Base-by-base conservation (phyloP, 2,113 vertebrate genomes). In the Centrocercus urophasianus region DNA sequence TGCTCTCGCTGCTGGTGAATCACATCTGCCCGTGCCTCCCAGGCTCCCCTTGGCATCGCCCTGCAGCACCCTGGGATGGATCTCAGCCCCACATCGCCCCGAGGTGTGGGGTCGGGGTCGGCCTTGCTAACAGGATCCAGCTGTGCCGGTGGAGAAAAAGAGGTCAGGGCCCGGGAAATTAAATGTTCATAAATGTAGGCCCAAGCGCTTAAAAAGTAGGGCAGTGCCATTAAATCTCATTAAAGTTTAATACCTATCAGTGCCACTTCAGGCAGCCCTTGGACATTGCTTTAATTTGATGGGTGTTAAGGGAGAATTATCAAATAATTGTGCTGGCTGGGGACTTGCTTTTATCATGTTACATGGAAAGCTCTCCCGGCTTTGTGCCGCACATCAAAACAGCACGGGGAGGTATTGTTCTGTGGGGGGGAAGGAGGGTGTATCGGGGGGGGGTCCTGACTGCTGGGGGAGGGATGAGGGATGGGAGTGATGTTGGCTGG, bases 161-260 rank as follows among this genome's bases (percentile, higher is more conserved):
- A 96, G 97, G 97, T 97, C 97, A 95, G 93, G 97, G 96, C 97
- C 97, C 4, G 73, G 95, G 97, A 98, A 98, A 98, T 98, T 96
- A 98, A 98, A 97, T 86, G 97, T 98, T 97, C 96, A 93, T 98
- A 97, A 97, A 96, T 66, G 94, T 88, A 93, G 97, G 96, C 96
- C 97, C 59, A 45, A 92, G 95, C 34, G 54, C 97, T 97, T 88
- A 60, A 96, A 93, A 98, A 97, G 97, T 97, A 98, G 98, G 97
- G 96, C 97, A 97, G 94, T 96, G 96, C 98, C 98, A 98, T 98
- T 98, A 98, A 97, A 85, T 93, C 97, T 98, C 97, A 98, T 98
- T 98, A 98, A 98, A 97, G 96, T 98, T 98, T 97, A 97, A 98
- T 98, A 97, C 98, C 97, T 97, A 97, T 93, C 93, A 95, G 97